These are phyloP conservation scores for Pipa parva DNA, from an alignment of 2,113 vertebrate genomes.

Conservation along the genomic window DNA sequence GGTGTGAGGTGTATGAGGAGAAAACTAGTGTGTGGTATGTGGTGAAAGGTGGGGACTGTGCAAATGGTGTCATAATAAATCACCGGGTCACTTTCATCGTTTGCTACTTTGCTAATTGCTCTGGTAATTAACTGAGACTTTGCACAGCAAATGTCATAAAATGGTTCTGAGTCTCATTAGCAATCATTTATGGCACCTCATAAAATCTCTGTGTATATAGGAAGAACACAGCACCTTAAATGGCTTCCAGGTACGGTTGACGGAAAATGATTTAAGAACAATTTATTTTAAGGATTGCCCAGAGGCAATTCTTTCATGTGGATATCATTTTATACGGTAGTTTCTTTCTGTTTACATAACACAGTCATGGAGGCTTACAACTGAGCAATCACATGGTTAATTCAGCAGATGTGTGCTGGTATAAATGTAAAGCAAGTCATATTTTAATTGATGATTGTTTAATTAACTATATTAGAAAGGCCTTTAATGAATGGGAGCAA, in stretches of 20 bases:
- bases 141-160: constrained; percentile 44
- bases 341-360: no score
- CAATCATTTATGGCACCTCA: constrained; percentile 41
- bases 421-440: no score
- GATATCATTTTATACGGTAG: no score
- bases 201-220: constrained; percentile 38
- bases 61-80: constrained; percentile 37
- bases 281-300: not conserved
- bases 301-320: not conserved
- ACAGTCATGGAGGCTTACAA: no score
- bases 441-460: no score
- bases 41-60: constrained; percentile 1
- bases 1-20: constrained; percentile 16
- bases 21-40: constrained; percentile 10
- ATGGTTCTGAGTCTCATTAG: constrained; percentile 37
- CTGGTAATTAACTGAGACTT: constrained; percentile 42
- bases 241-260: constrained; percentile 6
- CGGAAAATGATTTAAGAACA: not conserved
- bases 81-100: constrained; percentile 36
- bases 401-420: no score
- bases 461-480: no score
- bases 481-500: no score
- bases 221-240: constrained; percentile 17
- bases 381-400: no score
- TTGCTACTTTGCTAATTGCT: constrained; percentile 43